Percentiles rank a stretch among this genome's conserved stretches.
These are phyloP conservation scores for Ennomos quercinarius DNA, from an alignment of 2,888 invertebrate species.

Conservation along the genomic window DNA sequence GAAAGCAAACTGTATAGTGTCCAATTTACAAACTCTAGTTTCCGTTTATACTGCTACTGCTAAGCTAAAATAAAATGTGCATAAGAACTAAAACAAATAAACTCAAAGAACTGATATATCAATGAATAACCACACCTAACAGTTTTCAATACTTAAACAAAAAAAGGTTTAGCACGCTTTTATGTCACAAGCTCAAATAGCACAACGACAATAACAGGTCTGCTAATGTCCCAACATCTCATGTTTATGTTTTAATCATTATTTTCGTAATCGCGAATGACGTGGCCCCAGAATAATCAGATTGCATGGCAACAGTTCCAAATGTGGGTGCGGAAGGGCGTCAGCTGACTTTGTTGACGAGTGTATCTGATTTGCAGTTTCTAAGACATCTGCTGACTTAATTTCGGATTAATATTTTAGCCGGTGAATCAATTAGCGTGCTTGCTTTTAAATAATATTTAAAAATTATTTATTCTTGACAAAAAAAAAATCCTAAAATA, in stretches of 20 bases:
- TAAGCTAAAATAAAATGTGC: too few species aligned
- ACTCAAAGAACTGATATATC: too few species aligned
- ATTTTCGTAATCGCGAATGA: constrained; percentile 37
- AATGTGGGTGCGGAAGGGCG: constrained; percentile 29
- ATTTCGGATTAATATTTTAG: constrained; percentile 13
- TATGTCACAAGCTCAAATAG: constrained; percentile 6
- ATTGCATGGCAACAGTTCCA: constrained; percentile 28
- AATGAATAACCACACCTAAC: too few species aligned
- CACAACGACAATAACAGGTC: constrained; percentile 29
- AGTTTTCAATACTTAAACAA: too few species aligned
- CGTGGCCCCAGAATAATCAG: constrained; percentile 16
- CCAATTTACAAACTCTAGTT: too few species aligned
- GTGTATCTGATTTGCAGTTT: constrained; percentile 11
- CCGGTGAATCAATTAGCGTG: constrained; percentile 19
- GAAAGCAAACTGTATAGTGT: too few species aligned
- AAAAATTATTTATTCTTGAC: neutral
- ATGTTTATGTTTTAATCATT: constrained; percentile 42
- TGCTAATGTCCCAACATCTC: constrained; percentile 28
- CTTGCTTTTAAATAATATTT: constrained; percentile 10
- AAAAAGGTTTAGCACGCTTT: too few species aligned
- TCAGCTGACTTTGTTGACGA: constrained; percentile 11
- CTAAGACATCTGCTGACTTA: constrained; percentile 25
- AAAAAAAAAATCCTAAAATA: too few species aligned
- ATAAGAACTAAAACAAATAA: too few species aligned
- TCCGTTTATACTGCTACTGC: too few species aligned